Conservation (phyloP, 1,140 invertebrate species). For the Hesperophylax magnus region DNA sequence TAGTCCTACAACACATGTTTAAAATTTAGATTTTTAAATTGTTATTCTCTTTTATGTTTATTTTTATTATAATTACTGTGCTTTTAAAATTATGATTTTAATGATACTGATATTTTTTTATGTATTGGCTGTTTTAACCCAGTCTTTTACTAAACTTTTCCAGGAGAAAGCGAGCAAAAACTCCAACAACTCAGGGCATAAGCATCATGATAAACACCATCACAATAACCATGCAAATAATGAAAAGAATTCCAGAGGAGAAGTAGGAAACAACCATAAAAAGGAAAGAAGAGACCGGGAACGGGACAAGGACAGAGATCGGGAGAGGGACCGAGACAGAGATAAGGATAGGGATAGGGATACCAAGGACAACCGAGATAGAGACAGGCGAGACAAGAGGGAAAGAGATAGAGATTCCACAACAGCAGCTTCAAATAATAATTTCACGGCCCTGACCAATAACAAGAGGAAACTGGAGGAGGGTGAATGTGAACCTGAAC, state of each 20-base stretch:
- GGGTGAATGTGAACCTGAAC: conserved; percentile 69
- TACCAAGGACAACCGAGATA: conserved; percentile 19
- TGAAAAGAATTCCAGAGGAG: conserved; percentile 26
- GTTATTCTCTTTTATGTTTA: too few relatives aligned
- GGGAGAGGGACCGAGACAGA: conserved; percentile 51
- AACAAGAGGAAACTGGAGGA: conserved; percentile 69
- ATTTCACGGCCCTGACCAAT: conserved; percentile 6
- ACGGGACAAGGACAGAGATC: conserved; percentile 54
- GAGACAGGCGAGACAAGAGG: conserved; percentile 36
- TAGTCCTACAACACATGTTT: too few relatives aligned
- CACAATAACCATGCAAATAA: conserved; percentile 51
- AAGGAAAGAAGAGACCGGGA: conserved; percentile 50
- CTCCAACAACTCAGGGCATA: conserved; percentile 38
- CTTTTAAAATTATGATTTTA: neutral
- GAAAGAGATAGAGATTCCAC: conserved; percentile 44
- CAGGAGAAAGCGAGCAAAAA: conserved; percentile 45
- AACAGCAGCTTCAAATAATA: conserved; percentile 32
- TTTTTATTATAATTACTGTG: too few relatives aligned
- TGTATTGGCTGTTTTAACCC: neutral
- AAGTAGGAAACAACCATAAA: conserved; percentile 43
- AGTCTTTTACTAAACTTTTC: conserved; percentile 25
- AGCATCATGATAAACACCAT: conserved; percentile 43
- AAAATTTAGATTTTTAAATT: too few relatives aligned
- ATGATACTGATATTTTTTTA: neutral
- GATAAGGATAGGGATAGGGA: conserved; percentile 35